Base-by-base conservation (phyloP, 2,797 vertebrate genomes). In the Sebastes oblongus region DNA sequence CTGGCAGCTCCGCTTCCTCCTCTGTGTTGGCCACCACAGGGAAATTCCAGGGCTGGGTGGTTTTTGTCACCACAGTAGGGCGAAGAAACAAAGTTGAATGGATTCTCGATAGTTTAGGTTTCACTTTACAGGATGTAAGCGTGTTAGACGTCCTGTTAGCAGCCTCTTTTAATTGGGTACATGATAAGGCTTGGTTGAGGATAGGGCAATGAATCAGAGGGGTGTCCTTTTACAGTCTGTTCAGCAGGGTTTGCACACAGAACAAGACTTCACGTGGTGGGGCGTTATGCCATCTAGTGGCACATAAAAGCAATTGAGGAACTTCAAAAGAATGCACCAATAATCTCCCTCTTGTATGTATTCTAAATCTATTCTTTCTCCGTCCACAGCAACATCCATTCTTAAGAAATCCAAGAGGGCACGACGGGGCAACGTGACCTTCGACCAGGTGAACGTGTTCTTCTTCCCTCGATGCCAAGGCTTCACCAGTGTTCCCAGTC, bases 401-500 rank as follows among this genome's bases (percentile, higher is more conserved):
- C 95, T 99, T 86, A 99, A 98, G 95, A 97, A 97, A 86, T 92
- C 95, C 81, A 98, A 97, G 75, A 92, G 96, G 50, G 82, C 94
- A 1, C 96, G 96, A 65, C 94, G 96, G n/a, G 95, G 96, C 84
- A 97, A 94, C 0, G 97, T 99, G 60, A 95, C 96, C 74, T 99
- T 99, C 24, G 96, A 97, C 90, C 96, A 96, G 91, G 97, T 99
- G 91, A 97, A 96, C 0, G 98, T 99, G 85, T 99, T 97, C 95
- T 99, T 98, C 96, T 99, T 99, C 91, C 96, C 96, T 1, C 96
- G 98, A 82, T 99, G 98, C 94, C 98, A 99, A 92, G 98, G 98
- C 62, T 99, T 99, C 95, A 99, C 97, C 66, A 98, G 98, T 0
- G 98, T 99, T 91, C 98, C 98, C 54, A 98, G 98, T 90, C 95